Percentiles rank a stretch among this genome's conserved stretches.
Evolutionary conservation across 2,113 vertebrate genomes (phyloP).

Genomic region (Anser cygnoides): DNA sequence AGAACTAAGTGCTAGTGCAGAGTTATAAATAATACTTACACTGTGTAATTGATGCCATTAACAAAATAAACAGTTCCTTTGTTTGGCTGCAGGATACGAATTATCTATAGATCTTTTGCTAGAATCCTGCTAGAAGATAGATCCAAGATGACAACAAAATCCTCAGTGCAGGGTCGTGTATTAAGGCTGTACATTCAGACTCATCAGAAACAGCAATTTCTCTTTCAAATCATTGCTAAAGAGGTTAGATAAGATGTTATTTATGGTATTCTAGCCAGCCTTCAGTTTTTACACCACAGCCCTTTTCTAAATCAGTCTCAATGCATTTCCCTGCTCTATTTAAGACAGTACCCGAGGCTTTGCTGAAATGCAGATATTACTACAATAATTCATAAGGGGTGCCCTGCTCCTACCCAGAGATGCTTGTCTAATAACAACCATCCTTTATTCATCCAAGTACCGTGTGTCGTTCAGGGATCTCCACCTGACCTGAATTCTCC

Average conservation of each 20-base stretch:
- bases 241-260: background rate
- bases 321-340: background rate
- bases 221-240: background rate
- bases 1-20: background rate
- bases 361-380: background rate
- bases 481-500: background rate
- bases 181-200: background rate
- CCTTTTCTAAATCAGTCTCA: background rate
- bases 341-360: background rate
- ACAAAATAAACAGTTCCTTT: background rate
- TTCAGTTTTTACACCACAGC: background rate
- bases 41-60: background rate
- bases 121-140: background rate
- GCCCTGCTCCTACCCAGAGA: background rate
- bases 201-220: background rate
- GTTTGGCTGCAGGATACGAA: background rate
- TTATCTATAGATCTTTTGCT: background rate
- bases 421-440: background rate
- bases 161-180: background rate
- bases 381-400: background rate
- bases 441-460: background rate
- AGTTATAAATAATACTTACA: background rate
- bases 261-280: background rate
- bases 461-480: rapidly evolving
- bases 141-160: background rate